These are phyloP conservation scores for Cartodere bifasciata DNA, from an alignment of 2,888 invertebrate species.

Conservation along the genomic window DNA sequence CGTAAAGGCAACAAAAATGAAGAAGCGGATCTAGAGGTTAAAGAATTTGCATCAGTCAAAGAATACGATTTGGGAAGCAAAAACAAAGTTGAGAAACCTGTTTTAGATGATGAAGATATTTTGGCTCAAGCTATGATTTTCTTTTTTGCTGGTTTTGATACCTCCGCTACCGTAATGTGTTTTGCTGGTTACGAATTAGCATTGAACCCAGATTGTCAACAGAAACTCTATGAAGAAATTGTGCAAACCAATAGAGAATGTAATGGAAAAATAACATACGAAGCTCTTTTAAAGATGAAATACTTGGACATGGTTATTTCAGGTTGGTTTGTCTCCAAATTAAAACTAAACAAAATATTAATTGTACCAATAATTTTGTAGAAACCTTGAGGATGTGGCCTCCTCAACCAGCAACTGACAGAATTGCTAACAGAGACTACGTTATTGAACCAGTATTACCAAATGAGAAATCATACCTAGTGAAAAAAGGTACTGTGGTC, in stretches of 20 bases:
- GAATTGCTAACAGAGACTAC: constrained; percentile 19
- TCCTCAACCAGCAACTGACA: constrained; percentile 15
- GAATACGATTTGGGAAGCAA: too few relatives aligned
- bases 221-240: constrained; percentile 38
- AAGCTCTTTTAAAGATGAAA: constrained; percentile 39
- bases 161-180: constrained; percentile 34
- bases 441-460: constrained; percentile 15
- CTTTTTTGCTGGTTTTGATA: constrained; percentile 40
- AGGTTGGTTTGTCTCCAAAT: constrained; percentile 28
- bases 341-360: too few relatives aligned
- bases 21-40: constrained; percentile 14
- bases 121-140: constrained; percentile 41
- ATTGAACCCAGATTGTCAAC: constrained; percentile 44
- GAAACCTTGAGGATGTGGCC: constrained; percentile 26
- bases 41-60: constrained; percentile 24
- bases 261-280: constrained; percentile 37
- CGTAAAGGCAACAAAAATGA: constrained; percentile 30
- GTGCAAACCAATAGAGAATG: constrained; percentile 16
- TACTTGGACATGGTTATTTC: constrained; percentile 51
- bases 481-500: constrained; percentile 15
- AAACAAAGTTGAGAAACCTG: too few relatives aligned
- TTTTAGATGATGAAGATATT: too few relatives aligned
- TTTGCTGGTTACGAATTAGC: constrained; percentile 45
- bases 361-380: constrained; percentile 12
- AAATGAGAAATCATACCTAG: constrained; percentile 14